Evolutionary conservation across 2,113 vertebrate species (phyloP).

Genomic region (Dicerorhinus sumatrensis): DNA sequence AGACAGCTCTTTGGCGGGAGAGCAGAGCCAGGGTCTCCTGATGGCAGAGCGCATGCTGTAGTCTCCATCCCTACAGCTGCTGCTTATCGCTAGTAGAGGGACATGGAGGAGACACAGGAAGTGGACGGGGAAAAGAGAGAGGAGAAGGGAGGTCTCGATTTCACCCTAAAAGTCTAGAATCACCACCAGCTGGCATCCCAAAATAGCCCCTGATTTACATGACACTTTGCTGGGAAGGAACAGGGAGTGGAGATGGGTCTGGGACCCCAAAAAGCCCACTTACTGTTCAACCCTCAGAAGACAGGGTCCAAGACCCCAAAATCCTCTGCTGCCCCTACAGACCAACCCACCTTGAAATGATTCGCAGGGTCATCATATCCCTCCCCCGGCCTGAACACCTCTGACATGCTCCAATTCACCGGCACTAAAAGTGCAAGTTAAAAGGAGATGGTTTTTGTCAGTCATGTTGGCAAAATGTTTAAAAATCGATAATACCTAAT

Average conservation of each 20-base stretch:
- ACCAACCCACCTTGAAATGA: not conserved
- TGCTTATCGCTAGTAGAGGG: not conserved
- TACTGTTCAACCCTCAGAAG: not conserved
- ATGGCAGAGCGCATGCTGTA: accelerated
- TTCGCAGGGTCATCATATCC: accelerated
- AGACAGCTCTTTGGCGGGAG: not conserved
- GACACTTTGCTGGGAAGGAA: conserved; percentile 14
- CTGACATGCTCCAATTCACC: not conserved
- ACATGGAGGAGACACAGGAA: not conserved
- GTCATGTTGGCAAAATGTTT: not conserved
- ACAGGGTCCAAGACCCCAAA: not conserved
- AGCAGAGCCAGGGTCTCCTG: not conserved
- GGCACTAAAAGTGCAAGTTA: not conserved
- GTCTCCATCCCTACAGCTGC: not conserved
- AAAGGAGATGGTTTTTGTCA: not conserved
- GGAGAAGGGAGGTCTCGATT: not conserved
- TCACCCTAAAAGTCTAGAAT: conserved; percentile 50
- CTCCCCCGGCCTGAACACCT: not conserved
- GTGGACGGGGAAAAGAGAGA: not conserved
- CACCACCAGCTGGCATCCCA: conserved; percentile 24
- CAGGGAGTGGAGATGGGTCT: not conserved
- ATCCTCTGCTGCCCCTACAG: not conserved
- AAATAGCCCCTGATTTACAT: conserved; percentile 63
- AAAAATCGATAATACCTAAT: not conserved
- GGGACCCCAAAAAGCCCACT: not conserved